Evolutionary conservation across 2,113 vertebrate species (phyloP).

Genomic region (Pteronura brasiliensis): DNA sequence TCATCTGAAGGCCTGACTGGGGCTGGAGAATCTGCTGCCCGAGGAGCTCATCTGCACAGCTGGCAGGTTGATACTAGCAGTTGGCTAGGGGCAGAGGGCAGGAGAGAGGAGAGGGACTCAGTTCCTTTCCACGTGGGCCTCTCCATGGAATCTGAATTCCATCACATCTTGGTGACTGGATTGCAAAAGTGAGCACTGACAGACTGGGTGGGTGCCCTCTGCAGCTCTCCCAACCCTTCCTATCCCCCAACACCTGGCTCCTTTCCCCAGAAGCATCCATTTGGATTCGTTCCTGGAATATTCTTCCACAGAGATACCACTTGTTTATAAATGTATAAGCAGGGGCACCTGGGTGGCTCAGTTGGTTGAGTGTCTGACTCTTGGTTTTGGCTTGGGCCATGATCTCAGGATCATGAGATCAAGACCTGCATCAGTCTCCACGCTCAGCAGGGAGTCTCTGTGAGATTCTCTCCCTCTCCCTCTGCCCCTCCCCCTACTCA

Average conservation of each 20-base stretch:
- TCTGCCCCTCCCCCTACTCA: not conserved
- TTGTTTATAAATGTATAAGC: not conserved
- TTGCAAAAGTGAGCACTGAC: not conserved
- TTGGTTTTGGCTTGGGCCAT: not conserved
- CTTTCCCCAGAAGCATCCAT: not conserved
- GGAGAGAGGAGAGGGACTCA: not conserved
- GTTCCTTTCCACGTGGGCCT: not conserved
- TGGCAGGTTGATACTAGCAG: not conserved
- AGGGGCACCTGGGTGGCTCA: not conserved
- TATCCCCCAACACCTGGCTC: not conserved
- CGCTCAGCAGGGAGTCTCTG: not conserved
- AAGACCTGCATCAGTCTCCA: not conserved
- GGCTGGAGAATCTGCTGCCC: not conserved
- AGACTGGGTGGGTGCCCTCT: not conserved
- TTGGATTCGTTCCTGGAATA: not conserved
- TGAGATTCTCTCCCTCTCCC: not conserved
- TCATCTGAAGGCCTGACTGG: not conserved
- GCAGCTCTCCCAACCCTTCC: not conserved
- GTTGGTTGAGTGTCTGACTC: not conserved
- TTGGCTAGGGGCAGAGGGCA: not conserved
- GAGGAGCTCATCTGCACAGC: not conserved
- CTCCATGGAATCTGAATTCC: not conserved
- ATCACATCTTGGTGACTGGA: not conserved
- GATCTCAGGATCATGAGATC: not conserved
- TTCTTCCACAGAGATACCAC: not conserved